Evolutionary conservation across 2,888 invertebrate genomes (phyloP), one percentile per base, ranked within the genome.

Genomic region (Steinernema carpocapsae): DNA sequence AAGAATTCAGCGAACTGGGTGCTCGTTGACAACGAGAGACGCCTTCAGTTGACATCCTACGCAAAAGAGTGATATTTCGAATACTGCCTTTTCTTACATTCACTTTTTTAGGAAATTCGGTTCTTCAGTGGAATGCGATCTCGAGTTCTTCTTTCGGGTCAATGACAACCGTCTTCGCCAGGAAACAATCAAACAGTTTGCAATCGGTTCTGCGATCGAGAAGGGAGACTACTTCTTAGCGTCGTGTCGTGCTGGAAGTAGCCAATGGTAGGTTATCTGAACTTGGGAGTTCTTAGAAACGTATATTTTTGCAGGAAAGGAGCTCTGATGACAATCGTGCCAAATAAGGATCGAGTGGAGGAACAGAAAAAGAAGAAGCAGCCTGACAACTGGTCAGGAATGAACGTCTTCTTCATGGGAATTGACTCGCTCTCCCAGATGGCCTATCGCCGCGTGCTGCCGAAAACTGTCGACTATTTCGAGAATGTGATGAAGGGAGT

Each of bases 381-480:
- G 48, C 59, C 56, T 3, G 72, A 37, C 6, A 74, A 73, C 45
- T 64, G 72, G 70, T 71, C 74, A 14, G 74, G 73, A 17, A 24
- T 78, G 64, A 73, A 78, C 51, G 76, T 80, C 6, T 77, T 70
- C 72, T 76, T 80, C 72, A 46, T 94, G 78, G 94, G 94, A 0
- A 93, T 94, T 83, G 95, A 95, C 88, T 94, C 95, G 0, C 88
- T 95, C 0, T 93, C 95, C 0, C 91, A 92, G 64, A 92, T 93
- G 88, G 92, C 93, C 12, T 93, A 93, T 84, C 92, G 92, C 70
- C 90, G 94, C 24, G 92, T 92, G 86, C 89, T 94, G 82, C 93
- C 94, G 0, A 91, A 92, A 83, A 92, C 92, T 12, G 93, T 92
- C 87, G 89, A 91, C n/a, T 92, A 91, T 87, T 87, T 94, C 7